These are phyloP conservation scores for Spisula subtruncata DNA, from an alignment of 2,888 invertebrate species.

Conservation along the genomic window DNA sequence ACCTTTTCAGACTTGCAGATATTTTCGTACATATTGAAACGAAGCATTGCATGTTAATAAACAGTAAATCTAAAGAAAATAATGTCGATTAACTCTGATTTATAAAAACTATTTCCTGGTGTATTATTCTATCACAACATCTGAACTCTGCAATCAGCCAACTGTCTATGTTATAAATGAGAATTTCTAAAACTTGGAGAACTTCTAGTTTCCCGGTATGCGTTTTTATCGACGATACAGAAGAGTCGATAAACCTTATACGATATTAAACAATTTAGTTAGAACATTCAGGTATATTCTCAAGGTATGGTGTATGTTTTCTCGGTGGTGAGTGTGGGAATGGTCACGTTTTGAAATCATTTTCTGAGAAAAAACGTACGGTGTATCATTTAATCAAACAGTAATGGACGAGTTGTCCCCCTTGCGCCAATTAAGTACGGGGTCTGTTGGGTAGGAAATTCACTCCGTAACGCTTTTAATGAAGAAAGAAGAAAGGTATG, in stretches of 20 bases:
- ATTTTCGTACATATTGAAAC: too few relatives aligned
- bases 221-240: neutral
- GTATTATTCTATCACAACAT: neutral
- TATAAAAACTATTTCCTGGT: neutral
- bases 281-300: neutral
- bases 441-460: too few relatives aligned
- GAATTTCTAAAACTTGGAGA: too few relatives aligned
- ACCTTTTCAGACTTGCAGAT: too few relatives aligned
- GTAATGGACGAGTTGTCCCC: neutral
- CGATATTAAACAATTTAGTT: neutral
- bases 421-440: neutral
- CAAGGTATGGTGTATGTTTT: neutral
- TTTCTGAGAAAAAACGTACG: neutral
- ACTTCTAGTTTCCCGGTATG: neutral
- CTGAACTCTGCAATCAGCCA: neutral
- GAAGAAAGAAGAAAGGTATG: too few relatives aligned
- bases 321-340: neutral
- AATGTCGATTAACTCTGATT: neutral
- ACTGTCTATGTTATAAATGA: slow-evolving; percentile 12
- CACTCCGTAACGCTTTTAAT: too few relatives aligned
- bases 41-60: neutral
- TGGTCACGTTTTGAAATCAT: neutral
- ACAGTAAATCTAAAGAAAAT: neutral
- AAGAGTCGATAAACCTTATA: neutral
- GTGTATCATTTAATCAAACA: neutral